These are phyloP conservation scores for Eulemur rubriventer DNA, from an alignment of 2,797 vertebrate species.

Conservation along the genomic window DNA sequence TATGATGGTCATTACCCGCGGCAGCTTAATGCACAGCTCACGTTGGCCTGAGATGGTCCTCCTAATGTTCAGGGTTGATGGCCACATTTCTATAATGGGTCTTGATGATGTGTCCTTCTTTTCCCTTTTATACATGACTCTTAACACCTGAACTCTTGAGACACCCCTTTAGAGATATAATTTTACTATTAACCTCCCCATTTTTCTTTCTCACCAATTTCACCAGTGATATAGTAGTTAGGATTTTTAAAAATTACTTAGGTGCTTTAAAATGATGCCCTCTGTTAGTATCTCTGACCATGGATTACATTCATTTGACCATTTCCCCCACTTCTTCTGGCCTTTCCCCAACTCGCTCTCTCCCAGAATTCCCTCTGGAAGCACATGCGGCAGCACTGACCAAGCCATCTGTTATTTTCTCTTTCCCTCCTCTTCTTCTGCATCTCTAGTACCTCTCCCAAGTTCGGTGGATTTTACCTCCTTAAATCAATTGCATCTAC, in stretches of 20 bases:
- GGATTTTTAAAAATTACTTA: background rate
- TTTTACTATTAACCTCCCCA: background rate
- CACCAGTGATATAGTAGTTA: background rate
- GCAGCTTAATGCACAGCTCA: background rate
- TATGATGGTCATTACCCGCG: background rate
- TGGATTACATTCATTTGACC: background rate
- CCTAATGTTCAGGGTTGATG: background rate
- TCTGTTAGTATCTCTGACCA: background rate
- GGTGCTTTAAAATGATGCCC: background rate
- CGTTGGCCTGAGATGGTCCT: background rate
- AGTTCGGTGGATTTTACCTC: background rate
- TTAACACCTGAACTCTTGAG: background rate
- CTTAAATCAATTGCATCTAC: background rate
- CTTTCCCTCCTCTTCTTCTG: background rate
- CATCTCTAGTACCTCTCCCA: background rate
- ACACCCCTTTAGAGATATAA: background rate
- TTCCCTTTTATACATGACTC: background rate
- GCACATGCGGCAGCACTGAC: rapidly evolving
- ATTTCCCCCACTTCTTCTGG: background rate
- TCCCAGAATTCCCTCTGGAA: background rate
- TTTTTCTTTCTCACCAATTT: background rate
- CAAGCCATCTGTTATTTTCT: background rate
- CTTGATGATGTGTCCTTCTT: background rate
- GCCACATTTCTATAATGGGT: too few species aligned
- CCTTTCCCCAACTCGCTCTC: background rate